Conservation (phyloP, 2,888 invertebrate species). For the Dusona sp. region DNA sequence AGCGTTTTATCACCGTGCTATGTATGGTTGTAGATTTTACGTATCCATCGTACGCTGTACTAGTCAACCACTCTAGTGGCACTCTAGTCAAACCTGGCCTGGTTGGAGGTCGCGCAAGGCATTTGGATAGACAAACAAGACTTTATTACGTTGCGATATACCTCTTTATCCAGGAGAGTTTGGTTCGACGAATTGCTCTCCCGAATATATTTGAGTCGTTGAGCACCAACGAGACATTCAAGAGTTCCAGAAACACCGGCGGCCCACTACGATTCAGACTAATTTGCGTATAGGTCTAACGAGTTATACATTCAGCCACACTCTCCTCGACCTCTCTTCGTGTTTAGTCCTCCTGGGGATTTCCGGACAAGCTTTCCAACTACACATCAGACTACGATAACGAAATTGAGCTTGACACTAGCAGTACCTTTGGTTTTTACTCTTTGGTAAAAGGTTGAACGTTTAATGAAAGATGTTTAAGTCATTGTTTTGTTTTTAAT, state of each 20-base stretch:
- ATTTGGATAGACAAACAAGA: conserved; percentile 32
- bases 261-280: conserved; percentile 16
- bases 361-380: conserved; percentile 3
- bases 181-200: conserved; percentile 59
- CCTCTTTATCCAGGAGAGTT: conserved; percentile 24
- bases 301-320: conserved; percentile 45
- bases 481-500: background rate
- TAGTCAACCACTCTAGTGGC: no score
- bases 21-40: conserved; percentile 31
- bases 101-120: conserved; percentile 26
- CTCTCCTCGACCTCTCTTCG: conserved; percentile 1
- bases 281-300: conserved; percentile 55
- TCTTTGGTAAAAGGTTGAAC: background rate
- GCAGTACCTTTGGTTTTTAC: background rate
- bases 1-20: conserved; percentile 7
- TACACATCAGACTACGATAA: background rate
- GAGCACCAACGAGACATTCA: conserved; percentile 43
- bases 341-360: conserved; percentile 5
- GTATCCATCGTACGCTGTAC: conserved; percentile 17
- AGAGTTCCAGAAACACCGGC: conserved; percentile 25
- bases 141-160: conserved; percentile 20
- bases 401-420: background rate
- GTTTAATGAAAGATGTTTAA: background rate
- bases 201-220: conserved; percentile 50
- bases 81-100: conserved; percentile 20